Percentiles rank a stretch among this genome's conserved stretches.
Conservation (phyloP, 2,113 vertebrate genomes). For the Atrichornis clamosus region DNA sequence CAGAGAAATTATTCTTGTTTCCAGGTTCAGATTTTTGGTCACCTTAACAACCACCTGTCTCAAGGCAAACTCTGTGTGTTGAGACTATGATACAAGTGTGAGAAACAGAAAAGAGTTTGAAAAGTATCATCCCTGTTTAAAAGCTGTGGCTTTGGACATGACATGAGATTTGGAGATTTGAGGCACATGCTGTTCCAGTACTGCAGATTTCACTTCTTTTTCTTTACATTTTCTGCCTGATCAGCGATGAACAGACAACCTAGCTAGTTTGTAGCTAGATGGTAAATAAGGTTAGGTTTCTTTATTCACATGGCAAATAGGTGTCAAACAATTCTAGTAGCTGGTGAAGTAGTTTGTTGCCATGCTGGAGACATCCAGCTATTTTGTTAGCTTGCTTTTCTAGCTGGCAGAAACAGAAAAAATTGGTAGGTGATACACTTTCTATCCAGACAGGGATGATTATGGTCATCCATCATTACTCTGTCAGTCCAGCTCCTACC, state of each 20-base stretch:
- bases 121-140: neutral
- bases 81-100: neutral
- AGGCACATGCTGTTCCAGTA: neutral
- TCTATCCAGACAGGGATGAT: constrained; percentile 6
- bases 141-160: neutral
- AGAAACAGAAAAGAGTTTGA: neutral
- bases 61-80: neutral
- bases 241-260: accelerated
- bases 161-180: neutral
- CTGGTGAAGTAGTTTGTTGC: neutral
- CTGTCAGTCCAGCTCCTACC: neutral
- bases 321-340: neutral
- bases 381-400: constrained; percentile 35
- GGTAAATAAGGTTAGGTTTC: neutral
- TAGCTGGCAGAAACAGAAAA: constrained; percentile 39
- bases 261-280: neutral
- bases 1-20: neutral
- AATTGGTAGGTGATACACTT: constrained; percentile 50
- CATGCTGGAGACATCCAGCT: neutral
- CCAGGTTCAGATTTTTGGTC: neutral
- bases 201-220: neutral
- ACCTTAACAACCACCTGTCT: neutral
- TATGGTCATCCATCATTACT: constrained; percentile 54
- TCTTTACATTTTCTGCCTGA: neutral
- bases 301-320: neutral